phyloP scores from a whole-genome alignment of 2,113 vertebrate species.

The Phainopepla nitens region DNA sequence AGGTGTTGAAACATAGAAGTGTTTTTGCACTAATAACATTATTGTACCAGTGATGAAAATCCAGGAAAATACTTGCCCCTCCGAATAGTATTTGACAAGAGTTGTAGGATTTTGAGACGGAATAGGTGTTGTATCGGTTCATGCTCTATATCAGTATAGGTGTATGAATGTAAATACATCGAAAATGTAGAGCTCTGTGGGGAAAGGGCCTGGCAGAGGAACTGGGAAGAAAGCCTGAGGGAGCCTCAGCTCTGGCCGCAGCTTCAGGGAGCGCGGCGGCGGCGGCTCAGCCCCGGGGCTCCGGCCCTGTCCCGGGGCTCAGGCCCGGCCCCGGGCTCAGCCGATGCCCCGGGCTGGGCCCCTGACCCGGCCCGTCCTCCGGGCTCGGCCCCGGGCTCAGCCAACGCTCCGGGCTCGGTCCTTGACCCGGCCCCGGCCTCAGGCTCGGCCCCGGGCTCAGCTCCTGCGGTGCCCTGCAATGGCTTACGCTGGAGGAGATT shows the following conservation, averaged over 20 bases:
- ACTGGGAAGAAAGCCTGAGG: neutral
- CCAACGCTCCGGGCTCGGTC: neutral
- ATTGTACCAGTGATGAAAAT: neutral
- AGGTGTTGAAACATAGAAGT: neutral
- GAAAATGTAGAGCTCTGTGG: neutral
- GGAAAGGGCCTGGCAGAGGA: neutral
- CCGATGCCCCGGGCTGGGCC: neutral
- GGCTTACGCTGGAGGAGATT: neutral
- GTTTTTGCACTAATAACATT: neutral
- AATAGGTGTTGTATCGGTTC: neutral
- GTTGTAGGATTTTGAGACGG: neutral
- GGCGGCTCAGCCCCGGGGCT: no score
- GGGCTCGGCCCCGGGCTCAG: accelerated
- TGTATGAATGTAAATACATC: neutral
- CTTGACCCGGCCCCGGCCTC: no score
- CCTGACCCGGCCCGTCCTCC: no score
- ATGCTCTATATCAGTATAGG: accelerated
- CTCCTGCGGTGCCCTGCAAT: neutral
- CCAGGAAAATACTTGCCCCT: neutral
- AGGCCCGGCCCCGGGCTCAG: neutral
- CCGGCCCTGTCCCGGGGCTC: neutral
- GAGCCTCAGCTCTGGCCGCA: accelerated
- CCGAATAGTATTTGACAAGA: neutral
- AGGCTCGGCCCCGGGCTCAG: accelerated
- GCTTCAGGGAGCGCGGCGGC: neutral